Evolutionary conservation across 2,113 vertebrate genomes (phyloP).

Genomic region (Alaudala cheleensis): DNA sequence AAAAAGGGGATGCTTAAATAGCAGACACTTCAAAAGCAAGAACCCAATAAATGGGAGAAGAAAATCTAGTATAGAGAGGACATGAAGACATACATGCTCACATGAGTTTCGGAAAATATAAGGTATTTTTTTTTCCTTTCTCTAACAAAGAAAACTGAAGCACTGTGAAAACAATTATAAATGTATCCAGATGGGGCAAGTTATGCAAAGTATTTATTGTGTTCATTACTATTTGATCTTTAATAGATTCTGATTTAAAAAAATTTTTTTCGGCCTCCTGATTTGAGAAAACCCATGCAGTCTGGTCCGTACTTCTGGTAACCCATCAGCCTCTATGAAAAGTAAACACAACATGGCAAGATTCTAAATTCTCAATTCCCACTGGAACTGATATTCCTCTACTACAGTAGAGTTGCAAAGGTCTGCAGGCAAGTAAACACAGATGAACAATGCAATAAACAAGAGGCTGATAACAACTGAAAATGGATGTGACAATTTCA

Average conservation of each 20-base stretch:
- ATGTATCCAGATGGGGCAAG: accelerated
- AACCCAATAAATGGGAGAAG: neutral
- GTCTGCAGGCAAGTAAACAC: neutral
- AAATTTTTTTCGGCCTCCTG: neutral
- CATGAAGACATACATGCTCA: neutral
- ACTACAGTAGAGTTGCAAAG: neutral
- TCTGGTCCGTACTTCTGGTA: neutral
- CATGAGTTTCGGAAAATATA: neutral
- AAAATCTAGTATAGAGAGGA: neutral
- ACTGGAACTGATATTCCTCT: neutral
- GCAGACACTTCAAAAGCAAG: neutral
- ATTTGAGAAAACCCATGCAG: neutral
- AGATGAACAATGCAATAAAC: neutral
- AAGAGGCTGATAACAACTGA: neutral
- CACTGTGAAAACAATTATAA: neutral
- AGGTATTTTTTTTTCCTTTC: neutral
- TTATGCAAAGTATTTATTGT: neutral
- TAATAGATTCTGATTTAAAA: neutral
- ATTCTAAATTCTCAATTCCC: neutral
- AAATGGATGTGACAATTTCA: neutral
- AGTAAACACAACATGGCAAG: neutral
- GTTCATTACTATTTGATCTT: neutral
- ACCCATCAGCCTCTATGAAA: neutral
- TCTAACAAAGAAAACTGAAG: neutral
- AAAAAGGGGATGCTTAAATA: neutral